These are phyloP conservation scores for Coboldia fuscipes DNA, from an alignment of 1,140 invertebrate species.

Conservation along the genomic window DNA sequence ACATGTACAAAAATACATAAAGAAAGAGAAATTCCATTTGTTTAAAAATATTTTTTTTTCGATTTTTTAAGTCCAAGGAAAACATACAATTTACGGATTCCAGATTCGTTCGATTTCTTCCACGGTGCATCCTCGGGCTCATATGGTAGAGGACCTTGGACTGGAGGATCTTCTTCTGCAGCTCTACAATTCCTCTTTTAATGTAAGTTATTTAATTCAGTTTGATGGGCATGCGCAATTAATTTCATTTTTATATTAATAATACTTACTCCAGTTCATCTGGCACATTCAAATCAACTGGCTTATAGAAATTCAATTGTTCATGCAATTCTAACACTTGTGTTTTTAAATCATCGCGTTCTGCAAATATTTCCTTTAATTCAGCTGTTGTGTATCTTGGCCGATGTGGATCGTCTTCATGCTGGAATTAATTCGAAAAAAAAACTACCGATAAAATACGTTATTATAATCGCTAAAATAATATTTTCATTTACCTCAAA, in stretches of 20 bases:
- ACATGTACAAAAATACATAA: not conserved
- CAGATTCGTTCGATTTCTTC: slow-evolving; percentile 60
- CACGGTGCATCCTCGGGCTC: slow-evolving; percentile 91
- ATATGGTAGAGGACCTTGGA: slow-evolving; percentile 85
- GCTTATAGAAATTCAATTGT: slow-evolving; percentile 15
- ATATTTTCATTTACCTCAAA: slow-evolving; percentile 19
- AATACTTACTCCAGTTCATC: slow-evolving; percentile 5
- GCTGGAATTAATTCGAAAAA: slow-evolving; percentile 12
- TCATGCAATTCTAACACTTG: slow-evolving; percentile 17
- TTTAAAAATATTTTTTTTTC: too few species aligned
- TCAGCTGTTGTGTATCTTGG: slow-evolving; percentile 80
- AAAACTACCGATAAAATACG: not conserved
- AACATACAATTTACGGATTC: slow-evolving; percentile 86
- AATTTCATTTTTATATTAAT: not conserved
- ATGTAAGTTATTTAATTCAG: too few species aligned
- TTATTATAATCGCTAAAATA: not conserved
- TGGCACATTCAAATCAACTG: slow-evolving; percentile 4
- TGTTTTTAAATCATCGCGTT: slow-evolving; percentile 19
- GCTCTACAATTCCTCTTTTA: slow-evolving; percentile 9
- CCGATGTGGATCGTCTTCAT: slow-evolving; percentile 57
- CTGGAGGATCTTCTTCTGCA: slow-evolving; percentile 51
- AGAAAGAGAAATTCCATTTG: too few species aligned
- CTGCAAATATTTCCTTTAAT: slow-evolving; percentile 31
- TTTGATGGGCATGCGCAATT: too few species aligned
- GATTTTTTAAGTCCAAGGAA: slow-evolving; percentile 6